Base-by-base conservation (phyloP, 2,888 invertebrate genomes). In the Chaetogeoica ovagalla region DNA sequence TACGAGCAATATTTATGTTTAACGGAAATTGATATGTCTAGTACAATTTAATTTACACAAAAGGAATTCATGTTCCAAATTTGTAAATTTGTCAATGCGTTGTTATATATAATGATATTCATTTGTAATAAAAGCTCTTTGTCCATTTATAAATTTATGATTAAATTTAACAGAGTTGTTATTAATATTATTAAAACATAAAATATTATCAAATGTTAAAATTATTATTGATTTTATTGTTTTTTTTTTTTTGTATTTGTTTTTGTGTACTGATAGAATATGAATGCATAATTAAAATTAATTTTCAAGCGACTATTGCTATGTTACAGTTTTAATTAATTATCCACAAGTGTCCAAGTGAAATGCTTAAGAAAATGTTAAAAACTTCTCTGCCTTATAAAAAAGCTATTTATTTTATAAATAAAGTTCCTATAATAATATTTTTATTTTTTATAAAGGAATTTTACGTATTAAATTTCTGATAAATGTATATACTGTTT, bases 281-380 rank as follows among this genome's bases (percentile, higher is more conserved):
- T 55, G 23, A 30, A 48, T 48, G 17, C 48, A 23, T 23, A 48
- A 52, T 62, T 48, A 6, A 59, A 62, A 62, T 48, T 30, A 48
- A 9, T 52, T 60, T 43, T 68, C 57, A 11, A n/a, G n/a, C 37
- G 37, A 30, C 15, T n/a, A 62, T 63, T 52, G 30, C 52, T 21
- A 57, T 23, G 59, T 48, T 68, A 68, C 37, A 48, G 48, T 60
- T 52, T 48, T 48, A 69, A 76, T 52, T 68, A 76, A 60, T 60
- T 52, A 30, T 11, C 23, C 30, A 15, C 21, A 5, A 48, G 23
- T 23, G 43, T 19, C n/a, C 15, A 5, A 23, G 30, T 59, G 13
- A 23, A 60, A 23, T 37, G 39, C 69, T 69, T 52, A 59, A 48
- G 30, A 68, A 69, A 69, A 43, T 76, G 59, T 30, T 76, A 52